These are phyloP conservation scores for Tetrax tetrax DNA, from an alignment of 2,113 vertebrate genomes.

Conservation along the genomic window DNA sequence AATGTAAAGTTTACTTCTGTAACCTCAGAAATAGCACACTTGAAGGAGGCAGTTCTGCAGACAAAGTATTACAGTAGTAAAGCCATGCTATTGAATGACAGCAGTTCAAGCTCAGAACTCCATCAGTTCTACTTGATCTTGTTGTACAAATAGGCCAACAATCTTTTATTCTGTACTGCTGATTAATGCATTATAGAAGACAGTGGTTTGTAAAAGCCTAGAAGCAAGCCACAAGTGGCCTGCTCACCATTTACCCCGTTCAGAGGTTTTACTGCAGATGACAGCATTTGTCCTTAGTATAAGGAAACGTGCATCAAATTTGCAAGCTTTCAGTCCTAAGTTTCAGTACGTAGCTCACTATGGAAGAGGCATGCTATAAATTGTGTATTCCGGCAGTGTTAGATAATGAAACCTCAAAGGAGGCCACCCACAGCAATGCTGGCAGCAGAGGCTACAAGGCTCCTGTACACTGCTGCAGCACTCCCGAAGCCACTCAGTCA, in stretches of 20 bases:
- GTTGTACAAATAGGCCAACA: not conserved
- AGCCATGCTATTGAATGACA: not conserved
- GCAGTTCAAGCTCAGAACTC: not conserved
- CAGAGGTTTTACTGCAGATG: not conserved
- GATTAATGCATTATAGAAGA: not conserved
- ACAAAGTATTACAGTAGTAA: not conserved
- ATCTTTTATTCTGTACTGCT: not conserved
- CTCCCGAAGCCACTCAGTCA: not conserved
- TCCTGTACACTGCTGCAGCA: not conserved
- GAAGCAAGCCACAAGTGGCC: not conserved
- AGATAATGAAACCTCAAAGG: not conserved
- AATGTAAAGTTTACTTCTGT: not conserved
- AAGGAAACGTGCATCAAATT: not conserved
- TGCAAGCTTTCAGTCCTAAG: not conserved
- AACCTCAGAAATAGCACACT: not conserved
- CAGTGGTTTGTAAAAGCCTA: not conserved
- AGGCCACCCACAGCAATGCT: not conserved
- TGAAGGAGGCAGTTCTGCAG: not conserved
- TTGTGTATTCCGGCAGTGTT: rapidly evolving
- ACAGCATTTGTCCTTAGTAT: not conserved
- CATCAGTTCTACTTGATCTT: not conserved
- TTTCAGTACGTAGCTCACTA: not conserved
- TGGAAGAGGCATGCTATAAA: not conserved
- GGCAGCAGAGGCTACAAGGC: not conserved
- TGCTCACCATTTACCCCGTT: not conserved